Evolutionary conservation across 2,113 vertebrate species (phyloP).

Genomic region (Petromus typicus): DNA sequence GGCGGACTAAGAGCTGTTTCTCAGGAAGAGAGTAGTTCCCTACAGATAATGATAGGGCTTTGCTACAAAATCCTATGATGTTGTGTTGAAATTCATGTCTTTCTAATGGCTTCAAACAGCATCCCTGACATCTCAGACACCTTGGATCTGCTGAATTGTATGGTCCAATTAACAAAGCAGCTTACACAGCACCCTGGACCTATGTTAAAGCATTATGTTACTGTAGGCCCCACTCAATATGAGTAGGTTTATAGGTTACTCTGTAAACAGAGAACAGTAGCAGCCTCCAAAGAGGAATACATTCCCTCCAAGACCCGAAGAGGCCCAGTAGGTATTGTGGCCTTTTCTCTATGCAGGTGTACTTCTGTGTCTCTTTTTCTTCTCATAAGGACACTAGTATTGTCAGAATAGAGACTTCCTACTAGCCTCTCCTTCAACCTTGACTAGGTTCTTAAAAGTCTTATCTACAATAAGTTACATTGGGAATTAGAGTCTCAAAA

Average conservation of each 20-base stretch:
- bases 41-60: background rate
- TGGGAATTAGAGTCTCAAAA: background rate
- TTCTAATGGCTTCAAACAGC: background rate
- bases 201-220: background rate
- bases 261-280: background rate
- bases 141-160: background rate
- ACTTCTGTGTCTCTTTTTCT: background rate
- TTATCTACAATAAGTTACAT: background rate
- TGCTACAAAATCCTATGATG: background rate
- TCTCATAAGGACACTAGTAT: background rate
- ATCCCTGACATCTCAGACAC: background rate
- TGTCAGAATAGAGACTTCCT: background rate
- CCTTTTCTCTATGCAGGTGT: too few relatives aligned
- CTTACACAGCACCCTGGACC: background rate
- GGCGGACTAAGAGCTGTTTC: background rate
- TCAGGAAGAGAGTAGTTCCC: background rate
- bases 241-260: background rate
- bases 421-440: background rate
- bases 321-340: background rate
- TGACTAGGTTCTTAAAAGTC: constrained; percentile 1
- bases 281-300: background rate
- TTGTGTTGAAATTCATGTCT: background rate
- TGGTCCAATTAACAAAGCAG: background rate
- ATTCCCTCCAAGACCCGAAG: background rate
- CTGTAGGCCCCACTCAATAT: background rate